Conservation (phyloP, 2,113 vertebrate genomes). For the Brachyistius frenatus region DNA sequence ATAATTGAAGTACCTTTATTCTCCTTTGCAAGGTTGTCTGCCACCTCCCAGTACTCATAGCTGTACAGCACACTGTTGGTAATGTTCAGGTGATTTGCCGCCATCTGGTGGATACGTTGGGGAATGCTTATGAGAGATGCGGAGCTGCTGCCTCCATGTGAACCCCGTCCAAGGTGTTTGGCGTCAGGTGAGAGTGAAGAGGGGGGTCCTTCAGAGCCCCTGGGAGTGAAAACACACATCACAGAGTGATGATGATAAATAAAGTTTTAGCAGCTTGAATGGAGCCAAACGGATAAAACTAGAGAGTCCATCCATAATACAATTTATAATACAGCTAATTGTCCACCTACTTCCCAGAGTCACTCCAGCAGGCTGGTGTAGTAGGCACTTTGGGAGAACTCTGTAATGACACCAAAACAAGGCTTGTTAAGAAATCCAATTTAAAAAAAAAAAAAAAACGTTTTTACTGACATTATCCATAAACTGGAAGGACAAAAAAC, state of each 20-base stretch:
- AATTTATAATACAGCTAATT: not conserved
- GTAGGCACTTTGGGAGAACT: conserved; percentile 92
- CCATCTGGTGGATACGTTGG: conserved; percentile 99
- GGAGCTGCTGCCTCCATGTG: conserved; percentile 86
- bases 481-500: not conserved
- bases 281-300: not conserved
- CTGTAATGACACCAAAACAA: conserved; percentile 78
- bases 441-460: not conserved
- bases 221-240: conserved; percentile 70
- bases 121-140: conserved; percentile 94
- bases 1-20: conserved; percentile 88
- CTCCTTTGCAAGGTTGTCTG: conserved; percentile 96
- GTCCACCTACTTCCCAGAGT: conserved; percentile 91
- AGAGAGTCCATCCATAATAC: not conserved
- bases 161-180: conserved; percentile 87
- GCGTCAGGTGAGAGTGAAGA: conserved; percentile 87
- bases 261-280: not conserved
- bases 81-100: conserved; percentile 97
- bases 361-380: conserved; percentile 86
- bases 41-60: conserved; percentile 99
- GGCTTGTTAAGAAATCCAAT: not conserved
- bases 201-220: conserved; percentile 83
- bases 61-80: conserved; percentile 99
- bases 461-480: not conserved
- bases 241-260: conserved; percentile 9